Evolutionary conservation across 2,888 invertebrate genomes (phyloP).

Genomic region (Drosophila eohydei): DNA sequence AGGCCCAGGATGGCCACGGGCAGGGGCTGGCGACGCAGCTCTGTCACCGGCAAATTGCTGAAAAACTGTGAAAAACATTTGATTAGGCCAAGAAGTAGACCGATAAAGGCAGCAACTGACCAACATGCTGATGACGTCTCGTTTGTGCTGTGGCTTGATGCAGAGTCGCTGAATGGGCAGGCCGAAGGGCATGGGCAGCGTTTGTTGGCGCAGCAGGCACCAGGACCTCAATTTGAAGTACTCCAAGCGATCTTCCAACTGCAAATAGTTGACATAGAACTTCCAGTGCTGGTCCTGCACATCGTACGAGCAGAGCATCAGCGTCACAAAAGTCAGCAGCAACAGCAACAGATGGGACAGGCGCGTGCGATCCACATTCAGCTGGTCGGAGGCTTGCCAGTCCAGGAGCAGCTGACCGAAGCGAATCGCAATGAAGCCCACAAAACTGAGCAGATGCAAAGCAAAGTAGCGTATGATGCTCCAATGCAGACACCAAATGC

Average conservation of each 20-base stretch:
- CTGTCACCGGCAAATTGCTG: slow-evolving; percentile 38
- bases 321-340: slow-evolving; percentile 17
- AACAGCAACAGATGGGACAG: slow-evolving; percentile 35
- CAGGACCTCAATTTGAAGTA: slow-evolving; percentile 53
- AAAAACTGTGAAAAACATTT: slow-evolving; percentile 34
- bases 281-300: slow-evolving; percentile 39
- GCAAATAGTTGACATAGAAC: slow-evolving; percentile 37
- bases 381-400: not conserved
- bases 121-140: slow-evolving; percentile 54
- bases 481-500: slow-evolving; percentile 35
- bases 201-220: slow-evolving; percentile 45
- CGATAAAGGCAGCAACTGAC: slow-evolving; percentile 29
- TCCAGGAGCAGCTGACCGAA: not conserved
- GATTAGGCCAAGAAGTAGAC: not conserved
- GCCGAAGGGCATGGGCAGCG: slow-evolving; percentile 53
- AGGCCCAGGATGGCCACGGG: slow-evolving; percentile 25
- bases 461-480: slow-evolving; percentile 48
- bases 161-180: slow-evolving; percentile 43
- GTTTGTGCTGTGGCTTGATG: slow-evolving; percentile 18
- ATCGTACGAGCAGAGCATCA: slow-evolving; percentile 37
- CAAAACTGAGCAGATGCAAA: slow-evolving; percentile 48
- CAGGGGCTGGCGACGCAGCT: slow-evolving; percentile 13
- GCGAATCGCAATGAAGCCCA: slow-evolving; percentile 24
- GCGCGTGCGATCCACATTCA: slow-evolving; percentile 35
- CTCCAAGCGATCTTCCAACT: slow-evolving; percentile 40